Base-by-base conservation (phyloP, 2,113 vertebrate genomes). In the Vulpes vulpes region DNA sequence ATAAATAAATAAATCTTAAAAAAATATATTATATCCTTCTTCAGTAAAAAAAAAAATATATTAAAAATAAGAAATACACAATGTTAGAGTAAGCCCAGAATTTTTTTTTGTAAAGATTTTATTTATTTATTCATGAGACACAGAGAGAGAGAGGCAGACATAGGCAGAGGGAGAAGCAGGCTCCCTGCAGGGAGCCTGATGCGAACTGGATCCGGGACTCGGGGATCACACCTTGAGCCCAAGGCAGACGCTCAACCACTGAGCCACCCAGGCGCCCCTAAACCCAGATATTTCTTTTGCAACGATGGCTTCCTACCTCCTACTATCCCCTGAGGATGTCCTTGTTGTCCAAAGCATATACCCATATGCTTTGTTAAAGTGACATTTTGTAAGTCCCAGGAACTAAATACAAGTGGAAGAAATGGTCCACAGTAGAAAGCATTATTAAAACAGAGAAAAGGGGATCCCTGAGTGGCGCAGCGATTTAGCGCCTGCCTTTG, bases 321-420 rank as follows among this genome's bases (percentile, higher is more conserved):
- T 43, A 43, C 27, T 11, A 19, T 76, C 55, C 20, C 83, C 57
- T 80, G 35, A 92, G 80, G 62, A 38, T 64, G 30, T 22, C 2
- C 20, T 43, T 22, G 4, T 11, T 49, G 4, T 64, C 7, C 62
- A 12, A 53, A 27, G 20, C 51, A 14, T 78, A 12, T 9, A 35
- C 57, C 20, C n/a, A 1, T 32, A 5, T 86, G 60, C 60, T 89
- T 76, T 78, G 32, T 71, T 71, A 80, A 43, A n/a, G 83, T 91
- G 65, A 60, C 53, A 73, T 23, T 55, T 32, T 35, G 0, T 76
- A 82, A 85, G 38, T 25, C 17, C 82, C 30, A 71, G 87, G 64
- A 85, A 38, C 65, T 60, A 92, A 90, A 32, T 71, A 59, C 32
- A 92, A 94, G 51, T 57, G 62, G 62, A 88, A 83, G 71, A 96